Base-by-base conservation (phyloP, 2,888 invertebrate species). In the Steromphala cineraria region DNA sequence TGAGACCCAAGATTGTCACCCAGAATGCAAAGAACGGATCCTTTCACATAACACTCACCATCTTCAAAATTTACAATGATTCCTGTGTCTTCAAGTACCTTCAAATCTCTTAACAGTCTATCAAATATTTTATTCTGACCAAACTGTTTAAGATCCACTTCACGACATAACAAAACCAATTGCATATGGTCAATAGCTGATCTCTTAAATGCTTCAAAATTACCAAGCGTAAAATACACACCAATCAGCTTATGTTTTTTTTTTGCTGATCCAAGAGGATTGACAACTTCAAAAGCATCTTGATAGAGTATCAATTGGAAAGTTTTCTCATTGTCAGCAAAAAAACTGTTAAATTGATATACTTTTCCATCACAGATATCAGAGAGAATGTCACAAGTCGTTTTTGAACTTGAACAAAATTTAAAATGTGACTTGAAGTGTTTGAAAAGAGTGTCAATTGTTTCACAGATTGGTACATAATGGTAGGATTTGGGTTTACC, bases 201-300 rank as follows among this genome's bases (percentile, higher is more conserved):
- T 13, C 24, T 79, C 1, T 81, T 79, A 17, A 77, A 56, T 0
- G 28, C 17, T 21, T 36, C 56, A 78, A 83, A 81, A 62, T 83
- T 81, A n/a, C 77, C 81, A 52, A 83, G 56, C 17, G 81, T 84
- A 52, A 67, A 81, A 53, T 82, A 84, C 3, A 82, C 82, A 31
- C 80, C 82, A 67, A 84, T 40, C n/a, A 84, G n/a, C 62, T 82
- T 81, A 53, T 84, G 80, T 62, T 62, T 80, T 31, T 84, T 82
- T 75, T 82, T 84, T 5, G 84, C 84, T 19, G 84, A 84, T 21
- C 82, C 82, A 8, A 84, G 67, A 53, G 84, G 82, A 79, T 81
- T 83, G 4, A 83, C 83, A 17, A 82, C 81, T 67, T 83, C 83
- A 82, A 83, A 83, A n/a, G 81, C 82, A 82, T 83, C 82, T 31